Percentiles rank a stretch among this genome's conserved stretches.
Conservation (phyloP, 2,888 invertebrate species). For the Agrotis segetum region DNA sequence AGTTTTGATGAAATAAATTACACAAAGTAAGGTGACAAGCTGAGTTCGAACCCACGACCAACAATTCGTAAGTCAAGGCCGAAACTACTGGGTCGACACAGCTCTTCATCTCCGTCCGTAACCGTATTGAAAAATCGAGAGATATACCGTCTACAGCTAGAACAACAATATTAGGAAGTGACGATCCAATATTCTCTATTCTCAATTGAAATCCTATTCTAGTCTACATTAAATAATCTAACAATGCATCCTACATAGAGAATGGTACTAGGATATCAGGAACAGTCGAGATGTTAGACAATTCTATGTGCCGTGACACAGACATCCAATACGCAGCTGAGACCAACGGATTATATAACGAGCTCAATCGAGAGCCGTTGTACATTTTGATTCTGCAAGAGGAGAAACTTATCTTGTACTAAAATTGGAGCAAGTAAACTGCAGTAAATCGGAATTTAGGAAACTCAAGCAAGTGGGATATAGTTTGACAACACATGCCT, state of each 20-base stretch:
- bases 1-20: too few relatives aligned
- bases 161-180: not conserved
- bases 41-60: too few relatives aligned
- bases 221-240: not conserved
- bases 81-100: too few relatives aligned
- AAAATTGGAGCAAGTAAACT: too few relatives aligned
- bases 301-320: constrained; percentile 8
- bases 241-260: not conserved
- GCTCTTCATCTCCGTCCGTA: too few relatives aligned
- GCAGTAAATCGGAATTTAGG: too few relatives aligned
- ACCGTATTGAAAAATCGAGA: not conserved
- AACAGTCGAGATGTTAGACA: constrained; percentile 20
- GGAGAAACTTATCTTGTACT: not conserved
- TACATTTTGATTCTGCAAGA: constrained; percentile 1
- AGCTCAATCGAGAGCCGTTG: not conserved
- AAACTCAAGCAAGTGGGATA: too few relatives aligned
- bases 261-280: constrained; percentile 5
- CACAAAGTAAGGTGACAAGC: too few relatives aligned
- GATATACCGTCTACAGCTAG: not conserved
- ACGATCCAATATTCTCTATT: not conserved
- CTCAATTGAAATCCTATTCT: not conserved
- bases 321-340: constrained; percentile 26
- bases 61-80: too few relatives aligned
- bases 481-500: too few relatives aligned
- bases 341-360: not conserved